Conservation (phyloP, 2,797 vertebrate species). For the Odontamblyopus lacepedii region DNA sequence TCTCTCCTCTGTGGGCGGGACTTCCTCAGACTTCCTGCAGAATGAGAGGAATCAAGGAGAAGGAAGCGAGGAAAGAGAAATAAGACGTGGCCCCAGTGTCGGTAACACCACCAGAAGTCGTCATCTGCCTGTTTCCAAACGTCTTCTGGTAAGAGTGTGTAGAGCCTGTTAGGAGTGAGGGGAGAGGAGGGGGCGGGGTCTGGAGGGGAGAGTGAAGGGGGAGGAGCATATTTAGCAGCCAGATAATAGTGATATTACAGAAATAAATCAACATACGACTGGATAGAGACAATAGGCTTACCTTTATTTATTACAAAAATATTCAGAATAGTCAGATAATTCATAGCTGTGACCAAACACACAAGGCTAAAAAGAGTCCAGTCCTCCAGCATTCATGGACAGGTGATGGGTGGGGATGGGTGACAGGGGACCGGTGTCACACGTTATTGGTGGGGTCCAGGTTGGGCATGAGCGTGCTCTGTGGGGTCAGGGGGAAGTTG, state of each 20-base stretch:
- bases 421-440: background rate
- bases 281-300: background rate
- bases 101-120: too few relatives aligned
- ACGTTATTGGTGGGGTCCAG: background rate
- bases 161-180: too few relatives aligned
- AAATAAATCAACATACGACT: background rate
- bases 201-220: too few relatives aligned
- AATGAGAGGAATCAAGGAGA: too few relatives aligned
- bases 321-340: background rate
- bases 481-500: slow-evolving; percentile 22
- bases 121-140: too few relatives aligned
- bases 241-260: background rate
- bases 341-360: background rate
- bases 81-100: too few relatives aligned
- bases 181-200: too few relatives aligned
- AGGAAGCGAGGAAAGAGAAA: too few relatives aligned
- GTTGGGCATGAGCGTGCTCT: background rate
- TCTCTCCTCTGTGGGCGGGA: too few relatives aligned
- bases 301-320: background rate
- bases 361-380: background rate
- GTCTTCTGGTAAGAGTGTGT: too few relatives aligned
- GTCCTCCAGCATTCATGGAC: background rate
- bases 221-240: too few relatives aligned
- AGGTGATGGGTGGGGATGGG: background rate
- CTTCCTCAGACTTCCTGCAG: too few relatives aligned